Percentiles rank a stretch among this genome's conserved stretches.
phyloP scores from a whole-genome alignment of 2,888 invertebrate species.

The Parasteatoda lunata region DNA sequence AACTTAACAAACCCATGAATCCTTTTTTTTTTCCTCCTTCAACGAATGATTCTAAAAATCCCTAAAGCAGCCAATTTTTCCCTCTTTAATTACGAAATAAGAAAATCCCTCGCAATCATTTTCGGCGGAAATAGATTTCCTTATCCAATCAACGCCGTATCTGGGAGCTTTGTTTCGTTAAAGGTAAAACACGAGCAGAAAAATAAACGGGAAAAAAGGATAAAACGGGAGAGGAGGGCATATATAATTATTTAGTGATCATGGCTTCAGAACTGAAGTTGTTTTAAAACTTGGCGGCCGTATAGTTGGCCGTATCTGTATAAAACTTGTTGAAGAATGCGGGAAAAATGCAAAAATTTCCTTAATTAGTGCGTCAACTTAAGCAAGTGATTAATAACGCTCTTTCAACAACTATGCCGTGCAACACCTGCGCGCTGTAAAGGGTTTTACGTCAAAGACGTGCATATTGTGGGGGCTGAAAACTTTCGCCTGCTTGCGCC shows the following conservation, averaged over 20 bases:
- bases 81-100: neutral
- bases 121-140: neutral
- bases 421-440: conserved; percentile 56
- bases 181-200: neutral
- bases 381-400: conserved; percentile 60
- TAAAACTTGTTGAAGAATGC: conserved; percentile 68
- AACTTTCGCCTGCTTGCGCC: neutral
- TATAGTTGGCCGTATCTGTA: conserved; percentile 24
- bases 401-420: conserved; percentile 40
- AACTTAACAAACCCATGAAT: too few relatives aligned
- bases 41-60: neutral
- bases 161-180: neutral
- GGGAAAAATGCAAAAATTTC: conserved; percentile 68
- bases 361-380: conserved; percentile 67
- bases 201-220: conserved; percentile 1
- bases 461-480: neutral
- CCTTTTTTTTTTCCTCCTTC: neutral
- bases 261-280: conserved; percentile 2
- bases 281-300: conserved; percentile 24
- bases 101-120: neutral
- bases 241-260: conserved; percentile 66
- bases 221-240: neutral
- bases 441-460: conserved; percentile 18
- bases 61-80: neutral
- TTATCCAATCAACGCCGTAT: neutral